A percentile compares a stretch with the other conserved stretches of the same genome.
These are phyloP conservation scores for Batillaria attramentaria DNA, from an alignment of 1,140 invertebrate species.

Conservation along the genomic window DNA sequence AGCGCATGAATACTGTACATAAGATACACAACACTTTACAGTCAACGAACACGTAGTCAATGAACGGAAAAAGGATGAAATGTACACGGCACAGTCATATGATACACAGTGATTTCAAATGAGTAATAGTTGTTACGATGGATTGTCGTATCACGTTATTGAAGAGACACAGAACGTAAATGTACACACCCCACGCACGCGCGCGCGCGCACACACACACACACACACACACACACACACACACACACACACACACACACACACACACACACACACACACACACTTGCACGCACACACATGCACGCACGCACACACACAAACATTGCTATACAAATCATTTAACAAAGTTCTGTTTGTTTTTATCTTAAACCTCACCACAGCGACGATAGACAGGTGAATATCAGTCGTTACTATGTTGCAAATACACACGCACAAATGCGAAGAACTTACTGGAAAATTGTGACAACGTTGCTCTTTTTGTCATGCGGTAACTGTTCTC, in stretches of 20 bases:
- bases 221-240: slow-evolving; percentile 17
- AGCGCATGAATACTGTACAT: no score
- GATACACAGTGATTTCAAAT: no score
- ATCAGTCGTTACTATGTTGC: background rate
- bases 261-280: slow-evolving; percentile 22
- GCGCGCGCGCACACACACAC: slow-evolving; percentile 15
- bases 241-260: slow-evolving; percentile 24
- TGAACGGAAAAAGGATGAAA: no score
- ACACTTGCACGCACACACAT: background rate
- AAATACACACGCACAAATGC: background rate
- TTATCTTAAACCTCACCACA: background rate
- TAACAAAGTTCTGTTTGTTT: background rate
- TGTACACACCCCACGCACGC: slow-evolving; percentile 1
- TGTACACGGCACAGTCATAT: no score
- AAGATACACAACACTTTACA: no score
- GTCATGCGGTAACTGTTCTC: background rate
- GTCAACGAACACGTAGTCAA: no score
- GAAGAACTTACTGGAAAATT: no score
- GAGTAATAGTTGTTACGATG: no score
- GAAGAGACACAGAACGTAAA: background rate
- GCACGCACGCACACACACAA: background rate
- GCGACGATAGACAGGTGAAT: no score
- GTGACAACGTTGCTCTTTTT: background rate
- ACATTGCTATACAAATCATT: background rate
- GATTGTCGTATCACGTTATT: background rate